phyloP scores from a whole-genome alignment of 2,888 invertebrate species.

The Acrocera orbiculus region DNA sequence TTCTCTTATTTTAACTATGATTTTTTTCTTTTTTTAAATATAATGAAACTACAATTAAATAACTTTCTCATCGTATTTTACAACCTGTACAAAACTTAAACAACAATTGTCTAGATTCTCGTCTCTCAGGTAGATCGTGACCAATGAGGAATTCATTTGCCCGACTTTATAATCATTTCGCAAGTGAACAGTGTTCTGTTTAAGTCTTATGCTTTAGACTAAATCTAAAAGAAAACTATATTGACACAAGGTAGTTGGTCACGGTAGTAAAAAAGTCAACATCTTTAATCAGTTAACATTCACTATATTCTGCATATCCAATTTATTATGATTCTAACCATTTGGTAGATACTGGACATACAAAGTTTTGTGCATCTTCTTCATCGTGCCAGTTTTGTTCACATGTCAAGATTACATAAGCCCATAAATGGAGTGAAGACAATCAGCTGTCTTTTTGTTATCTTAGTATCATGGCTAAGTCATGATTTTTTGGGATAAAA shows the following conservation, averaged over 20 bases:
- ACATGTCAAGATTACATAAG: constrained; percentile 6
- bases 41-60: too few species aligned
- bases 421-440: constrained; percentile 7
- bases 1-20: too few species aligned
- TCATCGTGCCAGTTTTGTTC: constrained; percentile 6
- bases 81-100: too few species aligned
- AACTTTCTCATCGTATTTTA: too few species aligned
- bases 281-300: constrained; percentile 11
- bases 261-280: constrained; percentile 10
- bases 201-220: too few species aligned
- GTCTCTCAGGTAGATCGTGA: too few species aligned
- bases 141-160: constrained; percentile 13
- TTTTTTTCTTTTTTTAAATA: too few species aligned
- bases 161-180: constrained; percentile 13
- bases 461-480: constrained; percentile 2
- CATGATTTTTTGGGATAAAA: constrained; percentile 5
- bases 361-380: constrained; percentile 1
- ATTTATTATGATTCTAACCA: background rate
- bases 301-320: constrained; percentile 1
- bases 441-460: constrained; percentile 5
- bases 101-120: too few species aligned
- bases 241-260: constrained; percentile 10
- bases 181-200: too few species aligned
- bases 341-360: constrained; percentile 2
- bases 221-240: too few species aligned